A percentile compares a stretch with the other conserved stretches of the same genome.
These are phyloP conservation scores for Uloborus plumipes DNA, from an alignment of 2,888 invertebrate genomes.

Conservation along the genomic window DNA sequence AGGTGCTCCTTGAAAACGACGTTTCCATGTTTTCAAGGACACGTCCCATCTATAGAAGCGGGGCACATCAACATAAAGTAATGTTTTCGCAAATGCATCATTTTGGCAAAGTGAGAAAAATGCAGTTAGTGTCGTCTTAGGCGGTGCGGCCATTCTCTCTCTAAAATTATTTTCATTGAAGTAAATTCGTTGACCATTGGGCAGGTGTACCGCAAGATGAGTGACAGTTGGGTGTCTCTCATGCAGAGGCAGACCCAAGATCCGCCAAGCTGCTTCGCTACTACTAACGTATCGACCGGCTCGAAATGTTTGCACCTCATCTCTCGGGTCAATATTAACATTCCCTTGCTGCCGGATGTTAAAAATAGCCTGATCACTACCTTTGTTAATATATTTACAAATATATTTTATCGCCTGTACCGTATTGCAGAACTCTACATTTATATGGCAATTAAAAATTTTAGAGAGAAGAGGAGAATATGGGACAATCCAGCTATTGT, in stretches of 20 bases:
- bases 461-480: background rate
- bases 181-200: background rate
- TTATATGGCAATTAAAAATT: conserved; percentile 13
- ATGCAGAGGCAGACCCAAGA: conserved; percentile 3
- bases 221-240: conserved; percentile 67
- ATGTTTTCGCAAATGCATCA: conserved; percentile 67
- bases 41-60: conserved; percentile 34
- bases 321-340: background rate
- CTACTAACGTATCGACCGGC: conserved; percentile 2
- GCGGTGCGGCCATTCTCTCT: conserved; percentile 66
- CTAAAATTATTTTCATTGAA: background rate
- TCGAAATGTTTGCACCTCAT: background rate
- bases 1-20: background rate
- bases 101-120: conserved; percentile 67
- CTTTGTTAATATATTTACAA: conserved; percentile 11
- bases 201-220: conserved; percentile 66
- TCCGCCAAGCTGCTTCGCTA: conserved; percentile 15
- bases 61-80: conserved; percentile 66
- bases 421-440: background rate
- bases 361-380: background rate
- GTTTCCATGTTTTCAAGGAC: background rate
- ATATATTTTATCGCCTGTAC: conserved; percentile 6
- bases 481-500: conserved; percentile 42
- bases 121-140: conserved; percentile 67
- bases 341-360: background rate